phyloP scores from a whole-genome alignment of 2,113 vertebrate genomes.

The Leptodactylus fuscus region DNA sequence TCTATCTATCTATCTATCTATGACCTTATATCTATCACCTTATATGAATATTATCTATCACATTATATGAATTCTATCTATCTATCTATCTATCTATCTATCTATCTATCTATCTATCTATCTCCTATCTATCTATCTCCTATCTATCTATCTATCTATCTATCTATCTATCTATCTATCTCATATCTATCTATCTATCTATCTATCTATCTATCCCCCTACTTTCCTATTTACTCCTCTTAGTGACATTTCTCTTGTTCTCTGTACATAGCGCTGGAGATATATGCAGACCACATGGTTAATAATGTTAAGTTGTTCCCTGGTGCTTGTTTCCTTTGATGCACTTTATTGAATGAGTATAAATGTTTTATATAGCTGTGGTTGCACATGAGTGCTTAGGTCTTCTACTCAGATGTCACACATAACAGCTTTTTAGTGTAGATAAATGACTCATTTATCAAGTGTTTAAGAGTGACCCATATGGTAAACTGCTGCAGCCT shows the following conservation, averaged over 20 bases:
- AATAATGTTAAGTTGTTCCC: conserved; percentile 55
- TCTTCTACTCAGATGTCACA: conserved; percentile 57
- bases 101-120: too few species aligned
- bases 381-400: conserved; percentile 58
- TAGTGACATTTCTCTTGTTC: neutral
- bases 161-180: conserved; percentile 1
- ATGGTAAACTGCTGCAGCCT: conserved; percentile 56
- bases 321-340: conserved; percentile 49
- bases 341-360: conserved; percentile 56
- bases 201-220: conserved; percentile 6
- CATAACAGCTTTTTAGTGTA: conserved; percentile 60
- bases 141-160: neutral
- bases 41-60: too few species aligned
- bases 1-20: too few species aligned
- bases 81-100: too few species aligned
- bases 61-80: too few species aligned
- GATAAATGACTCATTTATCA: conserved; percentile 60
- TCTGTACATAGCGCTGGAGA: conserved; percentile 21
- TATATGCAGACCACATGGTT: conserved; percentile 23
- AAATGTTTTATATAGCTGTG: conserved; percentile 58
- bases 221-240: neutral
- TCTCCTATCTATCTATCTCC: too few species aligned
- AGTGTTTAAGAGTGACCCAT: conserved; percentile 57
- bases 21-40: too few species aligned
- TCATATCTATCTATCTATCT: conserved; percentile 10